These are phyloP conservation scores for Muscina levida DNA, from an alignment of 2,888 invertebrate genomes.

Conservation along the genomic window DNA sequence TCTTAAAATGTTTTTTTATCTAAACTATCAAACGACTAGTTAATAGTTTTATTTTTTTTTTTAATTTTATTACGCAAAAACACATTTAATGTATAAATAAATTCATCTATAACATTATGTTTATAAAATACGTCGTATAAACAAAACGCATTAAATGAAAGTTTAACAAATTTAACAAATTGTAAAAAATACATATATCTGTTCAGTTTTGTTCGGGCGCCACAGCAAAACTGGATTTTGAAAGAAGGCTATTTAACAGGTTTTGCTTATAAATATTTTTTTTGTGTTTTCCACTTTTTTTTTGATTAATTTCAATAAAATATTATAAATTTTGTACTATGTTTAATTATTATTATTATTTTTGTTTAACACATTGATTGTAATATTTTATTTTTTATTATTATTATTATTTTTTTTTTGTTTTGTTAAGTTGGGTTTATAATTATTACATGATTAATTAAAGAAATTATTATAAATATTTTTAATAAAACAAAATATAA, in stretches of 20 bases:
- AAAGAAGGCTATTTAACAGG: slow-evolving; percentile 73
- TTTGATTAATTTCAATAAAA: slow-evolving; percentile 16
- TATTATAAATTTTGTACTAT: slow-evolving; percentile 56
- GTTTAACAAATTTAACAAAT: too few relatives aligned
- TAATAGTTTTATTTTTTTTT: slow-evolving; percentile 27
- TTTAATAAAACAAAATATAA: slow-evolving; percentile 66
- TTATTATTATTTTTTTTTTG: slow-evolving; percentile 65
- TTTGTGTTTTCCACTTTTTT: slow-evolving; percentile 21
- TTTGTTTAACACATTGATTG: slow-evolving; percentile 66
- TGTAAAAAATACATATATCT: slow-evolving; percentile 25
- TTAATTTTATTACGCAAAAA: slow-evolving; percentile 31
- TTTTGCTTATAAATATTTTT: slow-evolving; percentile 68
- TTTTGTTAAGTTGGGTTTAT: slow-evolving; percentile 73
- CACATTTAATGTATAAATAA: slow-evolving; percentile 7
- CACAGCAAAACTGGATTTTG: slow-evolving; percentile 42
- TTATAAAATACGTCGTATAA: too few relatives aligned
- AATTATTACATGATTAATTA: slow-evolving; percentile 58
- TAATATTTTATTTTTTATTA: slow-evolving; percentile 67
- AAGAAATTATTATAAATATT: slow-evolving; percentile 70
- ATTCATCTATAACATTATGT: slow-evolving; percentile 45
- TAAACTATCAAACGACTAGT: slow-evolving; percentile 23
- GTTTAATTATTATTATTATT: slow-evolving; percentile 39
- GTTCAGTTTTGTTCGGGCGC: slow-evolving; percentile 49
- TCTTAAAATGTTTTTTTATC: slow-evolving; percentile 39
- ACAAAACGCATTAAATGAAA: too few relatives aligned